Evolutionary conservation across 2,113 vertebrate species (phyloP), one percentile per base, ranked within the genome.

Genomic region (Calyptommatus sinebrachiatus): DNA sequence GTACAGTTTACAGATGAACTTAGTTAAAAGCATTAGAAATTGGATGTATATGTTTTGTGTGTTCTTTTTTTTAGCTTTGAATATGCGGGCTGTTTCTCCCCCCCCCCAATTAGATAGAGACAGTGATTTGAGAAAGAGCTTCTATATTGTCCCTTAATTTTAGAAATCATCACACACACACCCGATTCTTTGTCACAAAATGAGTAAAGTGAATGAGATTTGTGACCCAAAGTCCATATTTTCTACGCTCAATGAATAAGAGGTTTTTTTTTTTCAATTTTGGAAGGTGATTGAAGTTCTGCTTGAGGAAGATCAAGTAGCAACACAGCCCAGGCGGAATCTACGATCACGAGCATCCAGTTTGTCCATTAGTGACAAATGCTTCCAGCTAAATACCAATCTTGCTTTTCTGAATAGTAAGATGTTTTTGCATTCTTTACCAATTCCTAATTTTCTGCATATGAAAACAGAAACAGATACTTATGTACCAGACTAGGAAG

Each of bases 351-450:
- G 93, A 87, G 92, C 92, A 73, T 87, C 94, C 68, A 87, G 89
- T n/a, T 86, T 96, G 84, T 94, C 91, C 31, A 95, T 98, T 91
- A 97, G 97, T 24, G 96, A 97, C 14, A 95, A 94, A 81, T 94
- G 95, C 87, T 93, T 96, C 80, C 96, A 93, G 77, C 90, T 99
- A 90, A 96, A 97, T 90, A 96, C 97, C 24, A 88, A 91, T 86
- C 92, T 98, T 80, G 92, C 96, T 14, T 97, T 99, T 87, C 96
- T 99, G 73, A 94, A 94, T 79, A 94, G 98, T 99, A 96, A 94
- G 92, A 53, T 26, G 77, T 73, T n/a, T 83, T 85, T 83, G 26
- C 29, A n/a, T 12, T 5, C 79, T 86, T 35, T 80, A 79, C 26
- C 82, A 72, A 66, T 45, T 74, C 48, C 82, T 78, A 65, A 77